These are phyloP conservation scores for Trichonephila clavata DNA, from an alignment of 1,140 invertebrate genomes.

Conservation along the genomic window DNA sequence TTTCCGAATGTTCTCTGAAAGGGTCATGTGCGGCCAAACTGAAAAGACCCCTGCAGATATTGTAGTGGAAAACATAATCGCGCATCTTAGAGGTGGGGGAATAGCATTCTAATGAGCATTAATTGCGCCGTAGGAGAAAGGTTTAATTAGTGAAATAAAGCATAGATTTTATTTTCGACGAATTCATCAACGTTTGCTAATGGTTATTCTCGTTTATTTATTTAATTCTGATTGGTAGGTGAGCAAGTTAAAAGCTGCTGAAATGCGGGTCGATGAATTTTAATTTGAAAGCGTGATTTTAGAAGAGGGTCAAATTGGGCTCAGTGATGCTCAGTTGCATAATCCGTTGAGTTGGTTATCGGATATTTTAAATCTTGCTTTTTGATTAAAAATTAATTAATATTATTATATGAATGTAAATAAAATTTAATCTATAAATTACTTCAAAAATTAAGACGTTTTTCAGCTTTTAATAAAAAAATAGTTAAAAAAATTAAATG, in stretches of 20 bases:
- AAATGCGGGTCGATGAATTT: not conserved
- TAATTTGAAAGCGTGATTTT: not conserved
- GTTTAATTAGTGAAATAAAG: constrained; percentile 35
- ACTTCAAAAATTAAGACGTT: too few species aligned
- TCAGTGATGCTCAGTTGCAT: too few species aligned
- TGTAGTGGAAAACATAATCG: not conserved
- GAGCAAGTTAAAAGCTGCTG: not conserved
- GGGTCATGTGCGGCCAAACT: constrained; percentile 32
- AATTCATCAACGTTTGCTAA: not conserved
- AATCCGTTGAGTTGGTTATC: too few species aligned
- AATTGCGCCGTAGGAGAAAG: constrained; percentile 25
- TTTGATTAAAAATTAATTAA: too few species aligned
- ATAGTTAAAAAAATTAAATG: too few species aligned
- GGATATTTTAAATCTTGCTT: too few species aligned
- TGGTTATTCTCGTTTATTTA: not conserved
- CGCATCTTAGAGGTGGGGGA: not conserved
- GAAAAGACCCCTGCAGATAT: constrained; percentile 39
- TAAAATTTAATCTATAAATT: too few species aligned
- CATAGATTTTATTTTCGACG: not conserved
- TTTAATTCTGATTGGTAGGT: not conserved
- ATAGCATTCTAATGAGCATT: constrained; percentile 41
- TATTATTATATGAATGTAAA: too few species aligned
- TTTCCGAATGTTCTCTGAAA: constrained; percentile 11
- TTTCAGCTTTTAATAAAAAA: too few species aligned
- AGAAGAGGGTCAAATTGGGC: too few species aligned